Base-by-base conservation (phyloP, 1,140 invertebrate species). In the Bombus balteatus region DNA sequence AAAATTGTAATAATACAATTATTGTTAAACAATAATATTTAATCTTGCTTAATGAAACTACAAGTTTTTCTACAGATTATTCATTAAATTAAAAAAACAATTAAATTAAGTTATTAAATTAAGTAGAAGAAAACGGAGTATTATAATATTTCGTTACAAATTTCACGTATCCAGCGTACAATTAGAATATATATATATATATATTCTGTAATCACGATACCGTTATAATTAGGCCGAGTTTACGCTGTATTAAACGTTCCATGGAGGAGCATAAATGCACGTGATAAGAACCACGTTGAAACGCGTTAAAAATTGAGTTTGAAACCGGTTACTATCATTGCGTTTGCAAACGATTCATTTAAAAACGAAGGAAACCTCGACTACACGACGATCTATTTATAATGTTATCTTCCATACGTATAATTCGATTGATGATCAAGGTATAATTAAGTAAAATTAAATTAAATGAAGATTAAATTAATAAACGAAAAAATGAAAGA, bases 151-250 rank as follows among this genome's bases (percentile, higher is more conserved):
- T 15, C 15, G 18, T 53, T 53, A 53, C 47, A 53, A 53, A 22
- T 53, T 53, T 53, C 47, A 53, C 47, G 18, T 53, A 53, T 53
- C 32, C 25, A 39, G n/a, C 15, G 37, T 41, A 9, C 12, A 39
- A 79, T 84, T 84, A 84, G 66, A 84, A 84, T 72, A 77, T 77
- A 77, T 43, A 84, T 62, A 76, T 62, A 77, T 79, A 79, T 71
- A 78, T 78, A 79, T 80, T 80, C 77, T 73, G 68, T 34, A 65
- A 80, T 85, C 53, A 2, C 39, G 28, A 57, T 85, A 85, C 83
- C 83, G 83, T 85, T 85, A 85, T 80, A 85, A 80, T 85, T 85
- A 85, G 77, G 41, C 57, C 83, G 66, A 80, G 53, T 73, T 85
- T 65, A 13, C 41, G 74, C 28, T 43, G 57, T 34, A 53, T 80